Evolutionary conservation across 2,113 vertebrate species (phyloP).

Genomic region (Gymnorhina tibicen): DNA sequence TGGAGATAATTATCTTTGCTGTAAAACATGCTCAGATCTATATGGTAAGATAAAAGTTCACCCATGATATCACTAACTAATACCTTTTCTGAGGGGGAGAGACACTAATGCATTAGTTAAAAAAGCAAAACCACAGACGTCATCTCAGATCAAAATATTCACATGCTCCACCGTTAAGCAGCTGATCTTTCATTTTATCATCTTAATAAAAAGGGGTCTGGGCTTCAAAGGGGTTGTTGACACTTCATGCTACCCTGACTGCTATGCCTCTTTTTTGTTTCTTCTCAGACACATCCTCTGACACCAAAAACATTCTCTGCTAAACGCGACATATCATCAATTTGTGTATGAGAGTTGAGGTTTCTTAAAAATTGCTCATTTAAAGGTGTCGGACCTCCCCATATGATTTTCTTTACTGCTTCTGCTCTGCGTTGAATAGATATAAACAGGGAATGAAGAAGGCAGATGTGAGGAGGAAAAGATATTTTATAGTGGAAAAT

Average conservation of each 20-base stretch:
- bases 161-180: neutral
- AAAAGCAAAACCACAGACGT: neutral
- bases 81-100: neutral
- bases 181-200: slow-evolving; percentile 3
- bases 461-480: neutral
- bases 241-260: neutral
- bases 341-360: neutral
- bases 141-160: slow-evolving; percentile 19
- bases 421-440: neutral
- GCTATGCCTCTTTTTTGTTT: neutral
- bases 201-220: slow-evolving; percentile 1
- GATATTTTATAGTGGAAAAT: neutral
- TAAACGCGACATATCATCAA: neutral
- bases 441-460: neutral
- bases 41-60: slow-evolving; percentile 41
- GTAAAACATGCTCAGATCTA: slow-evolving; percentile 46
- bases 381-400: neutral
- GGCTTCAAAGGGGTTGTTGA: slow-evolving; percentile 25
- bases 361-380: slow-evolving; percentile 31
- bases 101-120: neutral
- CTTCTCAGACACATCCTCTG: neutral
- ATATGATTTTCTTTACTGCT: neutral
- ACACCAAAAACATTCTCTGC: neutral
- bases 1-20: slow-evolving; percentile 59
- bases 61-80: slow-evolving; percentile 35